Conservation (phyloP, 1,140 invertebrate species). For the Cydia fagiglandana region DNA sequence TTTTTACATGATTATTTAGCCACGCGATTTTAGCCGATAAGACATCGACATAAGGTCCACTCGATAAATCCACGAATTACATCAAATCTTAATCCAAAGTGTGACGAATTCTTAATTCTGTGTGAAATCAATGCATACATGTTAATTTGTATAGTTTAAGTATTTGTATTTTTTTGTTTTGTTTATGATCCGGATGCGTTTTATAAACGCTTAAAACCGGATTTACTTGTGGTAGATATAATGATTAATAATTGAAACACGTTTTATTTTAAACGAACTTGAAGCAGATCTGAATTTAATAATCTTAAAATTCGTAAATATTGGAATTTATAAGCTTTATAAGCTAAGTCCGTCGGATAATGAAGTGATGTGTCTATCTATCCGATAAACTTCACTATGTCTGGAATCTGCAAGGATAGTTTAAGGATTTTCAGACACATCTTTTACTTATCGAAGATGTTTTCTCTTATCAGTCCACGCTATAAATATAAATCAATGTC, state of each 20-base stretch:
- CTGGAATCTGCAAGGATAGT: too few relatives aligned
- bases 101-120: constrained; percentile 22
- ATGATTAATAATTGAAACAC: not conserved
- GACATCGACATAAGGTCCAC: not conserved
- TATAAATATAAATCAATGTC: too few relatives aligned
- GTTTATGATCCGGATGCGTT: not conserved
- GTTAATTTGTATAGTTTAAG: constrained; percentile 13
- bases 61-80: not conserved
- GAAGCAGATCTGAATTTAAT: too few relatives aligned
- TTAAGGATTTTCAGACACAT: too few relatives aligned
- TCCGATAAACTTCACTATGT: too few relatives aligned
- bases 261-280: not conserved
- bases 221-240: not conserved
- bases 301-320: too few relatives aligned
- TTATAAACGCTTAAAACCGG: not conserved
- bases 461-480: too few relatives aligned
- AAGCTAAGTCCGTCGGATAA: too few relatives aligned
- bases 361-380: too few relatives aligned
- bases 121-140: constrained; percentile 21
- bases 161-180: not conserved
- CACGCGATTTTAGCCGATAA: not conserved
- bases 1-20: not conserved
- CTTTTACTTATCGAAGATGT: too few relatives aligned
- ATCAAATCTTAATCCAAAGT: not conserved
- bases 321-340: too few relatives aligned